Evolutionary conservation across 2,797 vertebrate genomes (phyloP).

Genomic region (Mormyrops attenuatus): DNA sequence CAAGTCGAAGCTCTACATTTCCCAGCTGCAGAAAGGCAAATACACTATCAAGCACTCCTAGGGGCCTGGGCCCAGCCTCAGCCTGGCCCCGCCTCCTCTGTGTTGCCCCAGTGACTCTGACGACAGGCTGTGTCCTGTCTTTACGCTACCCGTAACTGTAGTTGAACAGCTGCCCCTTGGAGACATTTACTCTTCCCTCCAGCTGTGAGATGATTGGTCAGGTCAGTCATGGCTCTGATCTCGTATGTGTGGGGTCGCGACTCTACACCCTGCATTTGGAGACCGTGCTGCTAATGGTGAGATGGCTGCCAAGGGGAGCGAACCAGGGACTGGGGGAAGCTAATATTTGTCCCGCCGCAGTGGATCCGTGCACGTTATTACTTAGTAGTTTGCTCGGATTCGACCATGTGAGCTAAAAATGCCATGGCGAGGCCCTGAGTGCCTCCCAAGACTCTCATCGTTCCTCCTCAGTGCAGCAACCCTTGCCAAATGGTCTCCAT

Average conservation of each 20-base stretch:
- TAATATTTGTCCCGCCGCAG: neutral
- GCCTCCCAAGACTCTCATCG: neutral
- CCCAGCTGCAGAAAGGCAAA: constrained; percentile 79
- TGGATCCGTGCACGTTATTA: neutral
- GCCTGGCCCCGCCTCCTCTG: neutral
- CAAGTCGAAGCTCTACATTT: constrained; percentile 80
- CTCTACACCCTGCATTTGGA: neutral
- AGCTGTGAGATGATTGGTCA: neutral
- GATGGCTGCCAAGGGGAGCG: neutral
- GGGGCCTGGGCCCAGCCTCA: neutral
- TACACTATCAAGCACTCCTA: constrained; percentile 72
- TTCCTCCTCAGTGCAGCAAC: neutral
- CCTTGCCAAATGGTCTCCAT: neutral
- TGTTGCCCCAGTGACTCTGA: neutral
- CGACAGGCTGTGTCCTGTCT: neutral
- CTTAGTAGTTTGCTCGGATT: neutral
- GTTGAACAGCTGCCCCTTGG: neutral
- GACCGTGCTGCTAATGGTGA: neutral
- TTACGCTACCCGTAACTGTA: neutral
- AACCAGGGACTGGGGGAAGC: neutral
- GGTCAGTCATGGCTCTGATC: neutral
- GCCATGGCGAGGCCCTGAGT: neutral
- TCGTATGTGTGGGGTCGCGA: neutral
- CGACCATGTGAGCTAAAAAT: neutral
- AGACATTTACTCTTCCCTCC: neutral